Base-by-base conservation (phyloP, 2,888 invertebrate species). In the Seira ritae region DNA sequence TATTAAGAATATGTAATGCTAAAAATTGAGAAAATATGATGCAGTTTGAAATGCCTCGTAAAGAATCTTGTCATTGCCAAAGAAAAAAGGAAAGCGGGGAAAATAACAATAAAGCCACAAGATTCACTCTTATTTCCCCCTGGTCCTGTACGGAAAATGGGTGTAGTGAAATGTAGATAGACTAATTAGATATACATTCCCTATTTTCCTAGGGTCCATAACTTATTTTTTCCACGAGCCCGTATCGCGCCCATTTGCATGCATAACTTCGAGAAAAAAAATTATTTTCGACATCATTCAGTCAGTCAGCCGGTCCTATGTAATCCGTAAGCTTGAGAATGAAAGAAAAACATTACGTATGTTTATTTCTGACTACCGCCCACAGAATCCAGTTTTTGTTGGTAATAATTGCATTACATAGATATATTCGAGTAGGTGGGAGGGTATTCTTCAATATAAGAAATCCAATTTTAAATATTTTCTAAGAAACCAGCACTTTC, bases 1-100 rank as follows among this genome's bases (percentile, higher is more conserved):
- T 69, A 77, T 77, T 77, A 77, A 77, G 42, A 42, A 42, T 60
- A 15, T 77, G 31, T 8, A 8, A 76, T 68, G 76, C n/a, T 46
- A 69, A 77, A 67, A 69, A 62, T 68, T 19, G 60, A 46, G 60
- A 69, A 69, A 77, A 77, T 69, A 77, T 76, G 22, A 76, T n/a
- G 37, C 42, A 42, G 17, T 24, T 50, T 68, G 15, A 23, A 20
- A 76, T 68, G 55, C 50, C 69, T 67, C 50, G 55, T 76, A 76
- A 75, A 75, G 50, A 68, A 55, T n/a, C 17, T 12, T 20, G 66
- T 76, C 37, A 20, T 68, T 42, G 20, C 23, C 20, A 37, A 55
- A 66, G 66, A 20, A 22, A 20, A 66, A 20, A 8, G 62, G 22
- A 66, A 66, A 22, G 20, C 23, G 19, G 10, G 15, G 6, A 22